phyloP scores from a whole-genome alignment of 2,888 invertebrate genomes.

The Diplazon laetatorius region DNA sequence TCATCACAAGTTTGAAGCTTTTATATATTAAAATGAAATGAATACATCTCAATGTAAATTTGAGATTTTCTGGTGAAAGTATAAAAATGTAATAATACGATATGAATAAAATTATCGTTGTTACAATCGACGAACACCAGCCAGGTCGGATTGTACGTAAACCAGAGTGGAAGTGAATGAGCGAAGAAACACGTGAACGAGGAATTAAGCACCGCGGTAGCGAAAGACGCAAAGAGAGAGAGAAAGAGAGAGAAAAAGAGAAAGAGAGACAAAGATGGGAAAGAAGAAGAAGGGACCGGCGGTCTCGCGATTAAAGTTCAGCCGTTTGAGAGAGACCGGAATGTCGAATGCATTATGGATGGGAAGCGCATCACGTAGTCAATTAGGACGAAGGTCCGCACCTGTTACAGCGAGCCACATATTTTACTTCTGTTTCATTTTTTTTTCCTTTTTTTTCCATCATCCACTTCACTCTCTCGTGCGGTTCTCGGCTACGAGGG shows the following conservation, averaged over 20 bases:
- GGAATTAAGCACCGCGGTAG: not conserved
- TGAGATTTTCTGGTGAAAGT: no score
- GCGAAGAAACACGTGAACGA: conserved; percentile 5
- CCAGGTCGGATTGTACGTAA: not conserved
- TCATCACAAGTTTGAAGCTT: no score
- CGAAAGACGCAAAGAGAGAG: no score
- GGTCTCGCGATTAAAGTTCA: conserved; percentile 65
- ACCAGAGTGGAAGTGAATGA: not conserved
- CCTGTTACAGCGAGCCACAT: conserved; percentile 66
- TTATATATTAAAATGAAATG: no score
- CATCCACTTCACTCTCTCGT: conserved; percentile 59
- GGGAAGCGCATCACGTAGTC: conserved; percentile 68
- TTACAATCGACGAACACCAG: no score
- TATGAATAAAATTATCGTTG: no score
- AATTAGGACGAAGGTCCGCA: conserved; percentile 70
- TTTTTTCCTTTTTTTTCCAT: conserved; percentile 62
- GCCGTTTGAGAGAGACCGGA: conserved; percentile 68
- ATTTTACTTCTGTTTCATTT: conserved; percentile 14
- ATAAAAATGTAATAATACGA: no score
- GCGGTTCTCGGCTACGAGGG: no score
- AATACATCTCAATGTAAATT: no score
- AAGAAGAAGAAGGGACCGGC: not conserved
- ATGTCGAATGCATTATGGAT: conserved; percentile 73
- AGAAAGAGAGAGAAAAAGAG: not conserved
- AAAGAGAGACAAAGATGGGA: not conserved